Evolutionary conservation across 2,113 vertebrate genomes (phyloP).

Genomic region (Gorsachius goisagi): DNA sequence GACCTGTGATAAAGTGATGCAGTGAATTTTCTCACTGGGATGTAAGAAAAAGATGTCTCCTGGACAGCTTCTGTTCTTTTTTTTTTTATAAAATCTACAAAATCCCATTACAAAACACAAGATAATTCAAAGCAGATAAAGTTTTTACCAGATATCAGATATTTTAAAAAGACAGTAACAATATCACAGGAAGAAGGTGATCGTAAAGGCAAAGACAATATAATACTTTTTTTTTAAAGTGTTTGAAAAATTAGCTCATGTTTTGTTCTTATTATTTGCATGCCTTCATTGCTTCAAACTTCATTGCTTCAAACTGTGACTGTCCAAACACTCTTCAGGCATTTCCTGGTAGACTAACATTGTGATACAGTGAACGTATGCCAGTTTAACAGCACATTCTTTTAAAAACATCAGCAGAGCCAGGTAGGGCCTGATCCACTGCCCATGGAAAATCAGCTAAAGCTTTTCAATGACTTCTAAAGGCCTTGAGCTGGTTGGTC

Average conservation of each 20-base stretch:
- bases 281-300: background rate
- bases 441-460: background rate
- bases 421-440: background rate
- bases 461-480: background rate
- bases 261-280: background rate
- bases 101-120: background rate
- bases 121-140: background rate
- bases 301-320: background rate
- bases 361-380: background rate
- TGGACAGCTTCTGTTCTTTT: background rate
- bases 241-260: background rate
- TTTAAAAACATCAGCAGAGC: background rate
- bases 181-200: background rate
- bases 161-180: slow-evolving; percentile 3
- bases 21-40: slow-evolving; percentile 35
- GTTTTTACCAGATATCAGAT: background rate
- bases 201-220: background rate
- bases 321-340: background rate
- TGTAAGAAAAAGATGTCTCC: background rate
- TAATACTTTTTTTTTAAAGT: background rate
- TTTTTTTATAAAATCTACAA: background rate
- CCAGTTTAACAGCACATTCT: background rate
- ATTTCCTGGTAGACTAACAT: background rate
- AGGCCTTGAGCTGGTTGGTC: background rate
- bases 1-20: slow-evolving; percentile 38